Conservation (phyloP, 2,797 vertebrate species). For the Anableps anableps region DNA sequence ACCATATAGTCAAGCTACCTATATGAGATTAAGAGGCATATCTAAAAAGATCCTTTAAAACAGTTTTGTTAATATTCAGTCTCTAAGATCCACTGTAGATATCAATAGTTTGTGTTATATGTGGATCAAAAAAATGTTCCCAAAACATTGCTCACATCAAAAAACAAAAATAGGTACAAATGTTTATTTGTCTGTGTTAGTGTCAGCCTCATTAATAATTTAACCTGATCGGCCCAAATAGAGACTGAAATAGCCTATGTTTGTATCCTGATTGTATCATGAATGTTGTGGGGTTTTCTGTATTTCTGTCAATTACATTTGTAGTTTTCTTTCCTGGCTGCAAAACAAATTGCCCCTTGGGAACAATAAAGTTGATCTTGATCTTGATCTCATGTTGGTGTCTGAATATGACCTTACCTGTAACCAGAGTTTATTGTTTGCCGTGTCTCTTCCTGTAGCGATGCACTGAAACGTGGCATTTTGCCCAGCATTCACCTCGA, state of each 20-base stretch:
- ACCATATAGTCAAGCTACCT: background rate
- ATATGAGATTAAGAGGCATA: background rate
- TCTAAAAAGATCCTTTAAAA: background rate
- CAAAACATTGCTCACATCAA: background rate
- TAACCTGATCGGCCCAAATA: background rate
- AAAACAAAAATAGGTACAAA: background rate
- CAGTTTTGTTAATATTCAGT: background rate
- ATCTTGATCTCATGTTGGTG: background rate
- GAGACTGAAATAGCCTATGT: background rate
- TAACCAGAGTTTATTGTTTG: constrained; percentile 96
- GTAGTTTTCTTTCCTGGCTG: background rate
- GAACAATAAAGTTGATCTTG: background rate
- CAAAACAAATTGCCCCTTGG: background rate
- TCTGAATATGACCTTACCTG: constrained; percentile 82
- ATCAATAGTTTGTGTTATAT: background rate
- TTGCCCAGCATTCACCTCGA: constrained; percentile 98
- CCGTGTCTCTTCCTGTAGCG: constrained; percentile 92
- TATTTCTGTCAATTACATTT: background rate
- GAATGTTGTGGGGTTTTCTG: background rate
- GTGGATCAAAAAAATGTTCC: background rate
- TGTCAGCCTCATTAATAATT: background rate
- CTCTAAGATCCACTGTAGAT: background rate
- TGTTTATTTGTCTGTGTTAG: background rate
- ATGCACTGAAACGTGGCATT: constrained; percentile 99
- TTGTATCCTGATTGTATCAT: background rate